phyloP scores from a whole-genome alignment of 1,140 invertebrate species.

The silkworm (Bombyx mori) region ASM3026992v2 NC_085109.1:2827001-2827500 shows the following conservation, averaged over 20 bases:
- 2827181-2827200: conserved; percentile 25
- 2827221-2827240: conserved; percentile 33
- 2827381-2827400: conserved; percentile 19
- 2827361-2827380: conserved; percentile 21
- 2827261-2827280: conserved; percentile 23
- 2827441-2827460: conserved; percentile 9
- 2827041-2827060: conserved; percentile 28
- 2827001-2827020: conserved; percentile 28
- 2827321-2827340: conserved; percentile 37
- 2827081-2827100: conserved; percentile 61
- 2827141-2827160: conserved; percentile 68
- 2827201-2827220: conserved; percentile 33
- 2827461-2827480: neutral
- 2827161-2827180: conserved; percentile 46
- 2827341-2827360: conserved; percentile 21
- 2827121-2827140: conserved; percentile 47
- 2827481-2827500: conserved; percentile 1
- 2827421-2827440: conserved; percentile 17
- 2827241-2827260: conserved; percentile 24
- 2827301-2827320: conserved; percentile 42
- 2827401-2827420: conserved; percentile 34
- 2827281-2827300: conserved; percentile 39
- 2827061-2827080: conserved; percentile 39
- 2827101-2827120: conserved; percentile 65
- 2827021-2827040: conserved; percentile 24